Percentiles rank a stretch among this genome's conserved stretches.
phyloP scores from a whole-genome alignment of 2,113 vertebrate species.

The Gnathonemus echidnorhynchus region DNA sequence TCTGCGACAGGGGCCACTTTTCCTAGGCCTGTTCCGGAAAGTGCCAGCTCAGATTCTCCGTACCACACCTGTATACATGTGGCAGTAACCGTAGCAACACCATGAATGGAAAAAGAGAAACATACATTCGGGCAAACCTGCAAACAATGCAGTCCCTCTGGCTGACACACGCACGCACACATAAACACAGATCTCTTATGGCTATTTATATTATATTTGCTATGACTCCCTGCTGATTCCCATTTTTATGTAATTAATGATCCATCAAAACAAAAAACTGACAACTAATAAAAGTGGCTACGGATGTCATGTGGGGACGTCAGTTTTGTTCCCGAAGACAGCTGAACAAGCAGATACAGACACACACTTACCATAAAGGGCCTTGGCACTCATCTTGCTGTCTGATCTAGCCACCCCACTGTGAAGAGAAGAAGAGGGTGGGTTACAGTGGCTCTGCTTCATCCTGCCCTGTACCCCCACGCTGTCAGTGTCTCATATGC shows the following conservation, averaged over 20 bases:
- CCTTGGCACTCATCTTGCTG: conserved; percentile 70
- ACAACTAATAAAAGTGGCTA: background rate
- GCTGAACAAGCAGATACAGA: background rate
- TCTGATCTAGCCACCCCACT: conserved; percentile 67
- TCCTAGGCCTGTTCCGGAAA: background rate
- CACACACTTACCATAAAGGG: conserved; percentile 55
- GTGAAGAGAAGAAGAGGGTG: conserved; percentile 49
- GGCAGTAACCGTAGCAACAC: background rate
- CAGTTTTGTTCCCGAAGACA: background rate
- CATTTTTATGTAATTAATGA: background rate
- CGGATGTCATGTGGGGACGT: background rate
- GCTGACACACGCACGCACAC: background rate
- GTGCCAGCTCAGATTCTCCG: background rate
- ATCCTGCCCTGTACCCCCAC: conserved; percentile 37
- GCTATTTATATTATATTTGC: background rate
- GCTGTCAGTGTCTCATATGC: background rate
- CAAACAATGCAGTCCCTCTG: background rate
- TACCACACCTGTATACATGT: background rate
- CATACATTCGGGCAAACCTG: background rate
- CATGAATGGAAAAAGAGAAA: background rate
- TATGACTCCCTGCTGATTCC: background rate
- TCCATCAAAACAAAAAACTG: background rate
- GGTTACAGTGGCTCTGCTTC: conserved; percentile 54
- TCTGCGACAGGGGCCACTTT: background rate
- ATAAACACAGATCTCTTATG: background rate